Evolutionary conservation across 2,797 vertebrate species (phyloP).

Genomic region (Coregonus ussuriensis): DNA sequence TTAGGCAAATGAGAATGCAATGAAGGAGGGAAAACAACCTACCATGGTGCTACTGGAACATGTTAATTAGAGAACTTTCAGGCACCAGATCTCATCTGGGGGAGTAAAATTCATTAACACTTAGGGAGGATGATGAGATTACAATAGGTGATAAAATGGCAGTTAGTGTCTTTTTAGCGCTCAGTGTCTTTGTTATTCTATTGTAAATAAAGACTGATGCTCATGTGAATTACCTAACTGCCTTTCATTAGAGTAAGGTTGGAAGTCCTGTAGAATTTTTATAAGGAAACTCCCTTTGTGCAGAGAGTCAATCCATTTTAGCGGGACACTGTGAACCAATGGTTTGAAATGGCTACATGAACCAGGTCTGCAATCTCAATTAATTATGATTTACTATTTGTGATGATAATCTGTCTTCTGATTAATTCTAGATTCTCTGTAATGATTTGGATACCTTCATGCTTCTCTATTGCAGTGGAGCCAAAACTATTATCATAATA

Average conservation of each 20-base stretch:
- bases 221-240: background rate
- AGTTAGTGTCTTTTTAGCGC: background rate
- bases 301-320: too few species aligned
- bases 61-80: slow-evolving; percentile 17
- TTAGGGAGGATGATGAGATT: background rate
- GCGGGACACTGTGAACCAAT: background rate
- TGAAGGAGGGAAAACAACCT: slow-evolving; percentile 39
- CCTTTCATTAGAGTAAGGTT: background rate
- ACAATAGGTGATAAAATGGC: background rate
- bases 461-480: too few species aligned
- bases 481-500: too few species aligned
- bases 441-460: background rate
- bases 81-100: background rate
- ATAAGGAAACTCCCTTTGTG: too few species aligned
- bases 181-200: background rate
- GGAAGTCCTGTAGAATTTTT: background rate
- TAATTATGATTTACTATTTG: background rate
- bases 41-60: slow-evolving; percentile 31
- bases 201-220: background rate
- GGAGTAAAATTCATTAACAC: background rate
- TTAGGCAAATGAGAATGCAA: slow-evolving; percentile 65
- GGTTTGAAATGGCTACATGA: background rate
- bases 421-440: background rate
- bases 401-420: background rate
- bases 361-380: background rate